Evolutionary conservation across 2,113 vertebrate genomes (phyloP).

Genomic region (Brachyistius frenatus): DNA sequence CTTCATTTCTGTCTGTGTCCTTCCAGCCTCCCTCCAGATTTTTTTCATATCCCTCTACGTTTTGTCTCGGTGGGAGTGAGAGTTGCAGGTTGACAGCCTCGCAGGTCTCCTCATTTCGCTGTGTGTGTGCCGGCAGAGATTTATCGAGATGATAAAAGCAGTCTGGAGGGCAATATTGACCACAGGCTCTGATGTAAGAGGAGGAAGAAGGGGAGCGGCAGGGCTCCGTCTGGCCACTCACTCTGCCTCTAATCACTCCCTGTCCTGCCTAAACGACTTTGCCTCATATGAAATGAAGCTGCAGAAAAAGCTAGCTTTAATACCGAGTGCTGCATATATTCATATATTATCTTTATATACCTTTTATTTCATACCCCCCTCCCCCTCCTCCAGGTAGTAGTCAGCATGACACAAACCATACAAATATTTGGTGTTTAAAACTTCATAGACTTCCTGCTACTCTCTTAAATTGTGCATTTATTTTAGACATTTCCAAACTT

Average conservation of each 20-base stretch:
- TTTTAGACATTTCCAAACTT: too few relatives aligned
- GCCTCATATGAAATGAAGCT: slow-evolving; percentile 17
- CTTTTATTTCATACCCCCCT: neutral
- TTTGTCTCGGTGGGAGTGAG: slow-evolving; percentile 46
- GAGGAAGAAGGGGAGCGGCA: slow-evolving; percentile 16
- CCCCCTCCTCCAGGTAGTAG: neutral
- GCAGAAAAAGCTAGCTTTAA: slow-evolving; percentile 23
- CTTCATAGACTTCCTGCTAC: too few relatives aligned
- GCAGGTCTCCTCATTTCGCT: slow-evolving; percentile 75
- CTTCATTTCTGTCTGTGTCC: slow-evolving; percentile 30
- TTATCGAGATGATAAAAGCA: slow-evolving; percentile 81
- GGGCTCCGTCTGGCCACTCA: slow-evolving; percentile 21
- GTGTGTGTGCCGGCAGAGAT: slow-evolving; percentile 74
- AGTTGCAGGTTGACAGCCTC: slow-evolving; percentile 68
- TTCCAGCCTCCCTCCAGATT: slow-evolving; percentile 8
- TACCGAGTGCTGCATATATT: slow-evolving; percentile 13
- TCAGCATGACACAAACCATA: neutral
- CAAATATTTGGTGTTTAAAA: too few relatives aligned
- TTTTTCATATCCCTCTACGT: slow-evolving; percentile 20
- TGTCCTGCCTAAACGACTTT: slow-evolving; percentile 20
- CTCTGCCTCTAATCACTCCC: slow-evolving; percentile 24
- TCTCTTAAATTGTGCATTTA: too few relatives aligned
- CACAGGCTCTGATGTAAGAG: slow-evolving; percentile 49
- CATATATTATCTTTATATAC: neutral
- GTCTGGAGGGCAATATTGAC: slow-evolving; percentile 78